phyloP scores from a whole-genome alignment of 2,113 vertebrate genomes.

The Corydoras maculifer region DNA sequence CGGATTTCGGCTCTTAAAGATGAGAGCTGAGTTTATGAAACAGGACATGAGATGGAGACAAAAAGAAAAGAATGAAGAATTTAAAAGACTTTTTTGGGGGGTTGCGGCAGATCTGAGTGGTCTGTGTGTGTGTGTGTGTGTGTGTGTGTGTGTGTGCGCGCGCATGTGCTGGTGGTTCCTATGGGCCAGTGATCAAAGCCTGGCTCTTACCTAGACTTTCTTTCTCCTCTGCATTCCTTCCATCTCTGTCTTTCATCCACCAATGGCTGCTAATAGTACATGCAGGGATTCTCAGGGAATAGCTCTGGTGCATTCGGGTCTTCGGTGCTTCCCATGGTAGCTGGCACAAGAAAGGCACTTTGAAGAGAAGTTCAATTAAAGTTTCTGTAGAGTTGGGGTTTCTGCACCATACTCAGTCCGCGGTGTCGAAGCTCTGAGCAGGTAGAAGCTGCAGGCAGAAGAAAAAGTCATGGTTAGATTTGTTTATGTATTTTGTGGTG shows the following conservation, averaged over 20 bases:
- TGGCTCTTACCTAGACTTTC: slow-evolving; percentile 21
- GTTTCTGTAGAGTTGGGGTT: neutral
- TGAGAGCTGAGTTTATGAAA: slow-evolving; percentile 48
- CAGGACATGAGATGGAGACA: slow-evolving; percentile 35
- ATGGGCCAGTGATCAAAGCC: slow-evolving; percentile 61
- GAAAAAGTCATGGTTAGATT: too few species aligned
- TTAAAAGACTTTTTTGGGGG: slow-evolving; percentile 47
- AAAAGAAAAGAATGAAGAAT: slow-evolving; percentile 45
- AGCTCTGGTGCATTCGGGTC: neutral
- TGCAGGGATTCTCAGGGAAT: neutral
- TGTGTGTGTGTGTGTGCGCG: slow-evolving; percentile 47
- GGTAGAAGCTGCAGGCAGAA: too few species aligned
- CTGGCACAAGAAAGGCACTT: neutral
- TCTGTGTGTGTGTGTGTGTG: slow-evolving; percentile 48
- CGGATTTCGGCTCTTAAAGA: slow-evolving; percentile 39
- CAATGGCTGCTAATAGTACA: slow-evolving; percentile 4
- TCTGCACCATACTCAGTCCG: neutral
- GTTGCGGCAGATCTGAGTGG: slow-evolving; percentile 50
- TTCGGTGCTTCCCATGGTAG: neutral
- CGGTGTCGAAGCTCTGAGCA: neutral
- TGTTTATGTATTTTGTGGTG: too few species aligned
- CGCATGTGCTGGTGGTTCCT: slow-evolving; percentile 41
- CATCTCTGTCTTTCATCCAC: slow-evolving; percentile 35
- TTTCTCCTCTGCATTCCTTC: slow-evolving; percentile 37
- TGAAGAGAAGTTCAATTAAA: neutral